phyloP scores from a whole-genome alignment of 2,888 invertebrate species.

The Lasioglossum marginatum region DNA sequence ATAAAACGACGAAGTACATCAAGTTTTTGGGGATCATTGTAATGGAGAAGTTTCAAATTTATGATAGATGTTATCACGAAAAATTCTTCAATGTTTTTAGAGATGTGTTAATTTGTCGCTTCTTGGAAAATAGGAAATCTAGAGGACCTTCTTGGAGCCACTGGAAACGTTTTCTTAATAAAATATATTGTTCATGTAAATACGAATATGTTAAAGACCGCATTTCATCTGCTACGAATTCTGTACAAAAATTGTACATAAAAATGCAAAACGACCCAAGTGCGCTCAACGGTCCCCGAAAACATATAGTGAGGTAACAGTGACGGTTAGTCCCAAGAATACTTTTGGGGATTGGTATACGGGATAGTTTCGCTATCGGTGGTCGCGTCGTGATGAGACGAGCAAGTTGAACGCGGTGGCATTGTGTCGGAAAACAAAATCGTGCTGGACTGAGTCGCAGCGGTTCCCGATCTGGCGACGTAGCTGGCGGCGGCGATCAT shows the following conservation, averaged over 20 bases:
- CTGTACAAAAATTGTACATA: not conserved
- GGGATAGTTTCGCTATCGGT: slow-evolving; percentile 24
- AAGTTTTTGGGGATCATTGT: not conserved
- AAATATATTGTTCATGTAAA: not conserved
- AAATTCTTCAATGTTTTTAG: not conserved
- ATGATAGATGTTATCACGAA: not conserved
- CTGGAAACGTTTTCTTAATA: not conserved
- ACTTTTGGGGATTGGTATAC: not conserved
- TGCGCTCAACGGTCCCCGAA: not conserved
- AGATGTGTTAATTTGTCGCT: not conserved
- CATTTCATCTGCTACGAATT: not conserved
- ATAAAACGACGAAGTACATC: not conserved
- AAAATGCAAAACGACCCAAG: not conserved
- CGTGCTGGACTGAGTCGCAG: slow-evolving; percentile 32
- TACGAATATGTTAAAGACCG: not conserved
- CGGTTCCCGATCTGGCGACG: slow-evolving; percentile 55
- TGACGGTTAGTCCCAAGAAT: slow-evolving; percentile 19
- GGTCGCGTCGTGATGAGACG: slow-evolving; percentile 14
- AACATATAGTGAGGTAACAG: not conserved
- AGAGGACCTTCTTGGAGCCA: not conserved
- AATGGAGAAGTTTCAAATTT: not conserved
- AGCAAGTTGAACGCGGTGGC: slow-evolving; percentile 13
- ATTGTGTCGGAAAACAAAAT: slow-evolving; percentile 43
- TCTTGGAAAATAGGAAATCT: not conserved
- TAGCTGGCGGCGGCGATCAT: slow-evolving; percentile 60